These are phyloP conservation scores for Drosophila histrio DNA, from an alignment of 2,888 invertebrate genomes.

Conservation along the genomic window DNA sequence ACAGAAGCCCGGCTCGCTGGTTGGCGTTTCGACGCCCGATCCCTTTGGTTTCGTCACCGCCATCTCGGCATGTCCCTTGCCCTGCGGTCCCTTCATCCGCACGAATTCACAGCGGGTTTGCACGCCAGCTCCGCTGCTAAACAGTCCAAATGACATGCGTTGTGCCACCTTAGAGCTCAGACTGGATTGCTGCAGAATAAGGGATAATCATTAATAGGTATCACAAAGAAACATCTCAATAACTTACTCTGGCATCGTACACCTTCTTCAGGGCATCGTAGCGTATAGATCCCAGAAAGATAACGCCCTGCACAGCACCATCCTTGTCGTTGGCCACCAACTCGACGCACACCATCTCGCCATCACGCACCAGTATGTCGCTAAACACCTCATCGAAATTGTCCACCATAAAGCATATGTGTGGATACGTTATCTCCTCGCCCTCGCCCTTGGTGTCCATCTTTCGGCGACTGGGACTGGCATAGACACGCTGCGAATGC, in stretches of 20 bases:
- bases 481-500: slow-evolving; percentile 97
- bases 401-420: slow-evolving; percentile 99
- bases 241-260: slow-evolving; percentile 95
- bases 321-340: slow-evolving; percentile 96
- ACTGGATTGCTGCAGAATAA: slow-evolving; percentile 90
- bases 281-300: slow-evolving; percentile 98
- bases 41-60: slow-evolving; percentile 96
- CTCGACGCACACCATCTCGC: slow-evolving; percentile 99
- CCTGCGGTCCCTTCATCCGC: slow-evolving; percentile 98
- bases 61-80: slow-evolving; percentile 99
- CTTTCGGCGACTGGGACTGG: slow-evolving; percentile 97
- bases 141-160: slow-evolving; percentile 96
- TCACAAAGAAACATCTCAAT: too few relatives aligned
- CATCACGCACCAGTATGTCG: slow-evolving; percentile 98
- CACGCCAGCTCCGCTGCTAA: slow-evolving; percentile 89
- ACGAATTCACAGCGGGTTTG: slow-evolving; percentile 97
- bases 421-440: slow-evolving; percentile 99
- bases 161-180: slow-evolving; percentile 97
- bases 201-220: background rate
- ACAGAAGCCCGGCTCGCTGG: slow-evolving; percentile 94
- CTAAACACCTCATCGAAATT: slow-evolving; percentile 99
- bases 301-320: slow-evolving; percentile 94
- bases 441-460: slow-evolving; percentile 99
- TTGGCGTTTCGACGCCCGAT: slow-evolving; percentile 97
- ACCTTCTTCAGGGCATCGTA: slow-evolving; percentile 99